A percentile compares a stretch with the other conserved stretches of the same genome.
Evolutionary conservation across 2,797 vertebrate species (phyloP).

Genomic region (Oryzias sinensis): DNA sequence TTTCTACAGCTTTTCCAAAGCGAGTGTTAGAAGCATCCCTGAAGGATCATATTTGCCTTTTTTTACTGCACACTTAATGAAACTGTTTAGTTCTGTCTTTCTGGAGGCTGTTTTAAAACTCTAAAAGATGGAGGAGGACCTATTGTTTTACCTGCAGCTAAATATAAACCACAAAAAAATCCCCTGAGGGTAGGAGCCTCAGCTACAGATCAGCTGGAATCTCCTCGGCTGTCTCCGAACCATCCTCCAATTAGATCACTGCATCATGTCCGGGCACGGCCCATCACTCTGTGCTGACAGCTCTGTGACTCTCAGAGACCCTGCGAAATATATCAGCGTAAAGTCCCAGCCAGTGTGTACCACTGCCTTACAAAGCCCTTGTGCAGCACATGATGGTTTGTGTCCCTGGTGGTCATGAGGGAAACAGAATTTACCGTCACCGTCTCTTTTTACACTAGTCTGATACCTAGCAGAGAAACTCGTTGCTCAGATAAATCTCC

Average conservation of each 20-base stretch:
- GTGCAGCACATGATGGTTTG: conserved; percentile 22
- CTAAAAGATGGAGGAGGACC: background rate
- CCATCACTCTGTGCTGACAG: conserved; percentile 68
- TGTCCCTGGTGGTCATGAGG: conserved; percentile 37
- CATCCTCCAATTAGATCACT: conserved; percentile 64
- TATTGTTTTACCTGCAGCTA: conserved; percentile 29
- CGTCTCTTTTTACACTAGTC: conserved; percentile 38
- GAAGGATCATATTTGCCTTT: background rate
- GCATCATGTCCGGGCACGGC: conserved; percentile 58
- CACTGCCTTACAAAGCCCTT: conserved; percentile 13
- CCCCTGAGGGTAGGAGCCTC: conserved; percentile 24
- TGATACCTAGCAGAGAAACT: conserved; percentile 40
- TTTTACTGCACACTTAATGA: too few species aligned
- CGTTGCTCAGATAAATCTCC: conserved; percentile 38
- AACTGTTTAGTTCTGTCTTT: too few species aligned
- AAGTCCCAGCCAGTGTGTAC: conserved; percentile 40
- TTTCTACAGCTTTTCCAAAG: conserved; percentile 23
- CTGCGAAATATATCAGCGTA: conserved; percentile 57
- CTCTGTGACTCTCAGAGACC: conserved; percentile 58
- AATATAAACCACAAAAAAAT: conserved; percentile 43
- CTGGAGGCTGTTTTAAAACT: background rate
- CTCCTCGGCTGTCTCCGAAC: conserved; percentile 55
- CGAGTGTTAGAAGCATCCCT: conserved; percentile 1
- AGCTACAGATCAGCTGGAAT: conserved; percentile 53
- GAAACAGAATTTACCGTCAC: conserved; percentile 39